phyloP scores from a whole-genome alignment of 2,113 vertebrate species.

The western clawed frog (Xenopus tropicalis) region DNA sequence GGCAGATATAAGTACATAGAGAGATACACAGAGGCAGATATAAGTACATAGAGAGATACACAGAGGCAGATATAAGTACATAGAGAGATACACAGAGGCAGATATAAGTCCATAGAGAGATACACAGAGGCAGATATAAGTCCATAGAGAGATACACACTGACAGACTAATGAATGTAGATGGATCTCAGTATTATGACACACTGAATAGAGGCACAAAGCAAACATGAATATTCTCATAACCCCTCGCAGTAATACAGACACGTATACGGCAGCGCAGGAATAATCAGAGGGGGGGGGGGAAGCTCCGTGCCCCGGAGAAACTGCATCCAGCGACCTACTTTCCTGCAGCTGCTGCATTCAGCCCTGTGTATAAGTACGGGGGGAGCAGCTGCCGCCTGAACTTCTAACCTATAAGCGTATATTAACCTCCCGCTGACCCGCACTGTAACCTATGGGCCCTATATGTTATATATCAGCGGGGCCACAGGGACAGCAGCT shows the following conservation, averaged over 20 bases:
- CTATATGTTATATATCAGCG: background rate
- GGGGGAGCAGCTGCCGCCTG: slow-evolving; percentile 20
- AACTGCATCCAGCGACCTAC: slow-evolving; percentile 29
- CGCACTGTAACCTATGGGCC: background rate
- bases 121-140: background rate
- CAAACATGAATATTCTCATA: no score
- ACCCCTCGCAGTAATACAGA: background rate
- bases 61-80: background rate
- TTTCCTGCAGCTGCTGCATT: slow-evolving; percentile 12
- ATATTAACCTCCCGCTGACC: slow-evolving; percentile 33
- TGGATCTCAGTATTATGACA: no score
- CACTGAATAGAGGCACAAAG: no score
- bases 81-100: background rate
- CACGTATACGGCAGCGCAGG: background rate
- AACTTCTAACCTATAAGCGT: slow-evolving; percentile 27
- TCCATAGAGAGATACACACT: background rate
- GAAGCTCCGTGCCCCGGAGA: background rate
- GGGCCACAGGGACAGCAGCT: no score
- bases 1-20: no score
- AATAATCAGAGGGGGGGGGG: background rate
- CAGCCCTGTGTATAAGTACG: background rate
- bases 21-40: background rate
- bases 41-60: no score
- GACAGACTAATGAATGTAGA: no score
- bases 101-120: background rate